Base-by-base conservation (phyloP, 1,140 invertebrate genomes). In the Drosophila fuyamai region DNA sequence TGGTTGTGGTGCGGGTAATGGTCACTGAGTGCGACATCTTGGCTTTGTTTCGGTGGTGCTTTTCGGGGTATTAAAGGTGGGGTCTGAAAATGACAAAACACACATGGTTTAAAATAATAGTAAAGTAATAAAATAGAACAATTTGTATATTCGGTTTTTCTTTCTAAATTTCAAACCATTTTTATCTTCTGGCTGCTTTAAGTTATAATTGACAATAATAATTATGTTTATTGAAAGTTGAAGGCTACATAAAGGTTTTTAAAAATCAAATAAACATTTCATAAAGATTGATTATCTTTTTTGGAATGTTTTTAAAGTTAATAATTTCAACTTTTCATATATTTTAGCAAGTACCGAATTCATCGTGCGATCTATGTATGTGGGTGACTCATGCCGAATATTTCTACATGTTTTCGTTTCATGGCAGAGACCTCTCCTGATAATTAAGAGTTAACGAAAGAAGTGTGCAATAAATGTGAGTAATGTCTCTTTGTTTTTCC, bases 21-120 rank as follows among this genome's bases (percentile, higher is more conserved):
- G 96, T 97, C 74, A 97, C 96, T 40, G 95, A 94, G 93, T 97
- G 96, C 68, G 96, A 97, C 96, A 97, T 97, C 72, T 92, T 95
- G 76, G 50, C 51, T 56, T 54, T 27, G 9, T 35, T 78, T 55
- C 51, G 55, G 44, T 61, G 62, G 57, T 74, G 65, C 48, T 54
- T n/a, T 23, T 59, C 47, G 68, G 67, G 29, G 44, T 12, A 38
- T 44, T 47, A 60, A 27, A 50, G 50, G 70, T 60, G 74, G 58
- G 74, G 46, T 65, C 60, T 70, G 54, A 48, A 46, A 44, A 27
- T 46, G 4, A 12, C 1, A 58, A 58, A 35, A 16, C 13, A 41
- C 4, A 12, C 0, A 2, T 48, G 46, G n/a, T n/a, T 29, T n/a
- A 32, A 50, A 29, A 27, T 12, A 14, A 7, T 14, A 7, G 40